A percentile compares a stretch with the other conserved stretches of the same genome.
These are phyloP conservation scores for Boulengeromyrus knoepffleri DNA, from an alignment of 2,113 vertebrate genomes.

Conservation along the genomic window DNA sequence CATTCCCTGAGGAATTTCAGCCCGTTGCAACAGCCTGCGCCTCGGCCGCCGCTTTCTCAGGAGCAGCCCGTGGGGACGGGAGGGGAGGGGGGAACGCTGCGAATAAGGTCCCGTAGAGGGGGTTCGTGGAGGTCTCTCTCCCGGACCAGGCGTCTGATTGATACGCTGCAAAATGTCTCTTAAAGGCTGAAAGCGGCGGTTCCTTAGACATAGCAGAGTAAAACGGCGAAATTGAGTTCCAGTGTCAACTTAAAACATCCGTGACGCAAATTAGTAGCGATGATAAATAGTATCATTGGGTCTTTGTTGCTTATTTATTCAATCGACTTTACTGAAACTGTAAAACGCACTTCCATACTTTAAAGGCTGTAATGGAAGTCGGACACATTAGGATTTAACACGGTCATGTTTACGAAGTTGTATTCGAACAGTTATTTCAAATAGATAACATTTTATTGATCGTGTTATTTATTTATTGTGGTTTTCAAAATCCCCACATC, in stretches of 20 bases:
- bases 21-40: slow-evolving; percentile 16
- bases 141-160: not conserved
- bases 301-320: not conserved
- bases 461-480: not conserved
- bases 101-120: not conserved
- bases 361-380: not conserved
- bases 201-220: not conserved
- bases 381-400: not conserved
- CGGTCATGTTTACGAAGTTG: not conserved
- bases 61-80: not conserved
- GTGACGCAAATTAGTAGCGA: not conserved
- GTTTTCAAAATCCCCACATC: not conserved
- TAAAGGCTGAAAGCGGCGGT: not conserved
- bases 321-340: not conserved
- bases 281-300: not conserved
- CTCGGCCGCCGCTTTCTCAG: not conserved
- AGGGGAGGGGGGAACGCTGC: not conserved
- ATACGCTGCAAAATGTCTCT: not conserved
- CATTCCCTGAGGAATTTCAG: slow-evolving; percentile 12
- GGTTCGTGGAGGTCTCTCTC: not conserved
- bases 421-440: not conserved
- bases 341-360: not conserved
- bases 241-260: not conserved
- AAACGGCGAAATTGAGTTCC: not conserved
- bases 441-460: not conserved